phyloP scores from a whole-genome alignment of 2,797 vertebrate genomes.

The Cynodonichthys magdalenae region DNA sequence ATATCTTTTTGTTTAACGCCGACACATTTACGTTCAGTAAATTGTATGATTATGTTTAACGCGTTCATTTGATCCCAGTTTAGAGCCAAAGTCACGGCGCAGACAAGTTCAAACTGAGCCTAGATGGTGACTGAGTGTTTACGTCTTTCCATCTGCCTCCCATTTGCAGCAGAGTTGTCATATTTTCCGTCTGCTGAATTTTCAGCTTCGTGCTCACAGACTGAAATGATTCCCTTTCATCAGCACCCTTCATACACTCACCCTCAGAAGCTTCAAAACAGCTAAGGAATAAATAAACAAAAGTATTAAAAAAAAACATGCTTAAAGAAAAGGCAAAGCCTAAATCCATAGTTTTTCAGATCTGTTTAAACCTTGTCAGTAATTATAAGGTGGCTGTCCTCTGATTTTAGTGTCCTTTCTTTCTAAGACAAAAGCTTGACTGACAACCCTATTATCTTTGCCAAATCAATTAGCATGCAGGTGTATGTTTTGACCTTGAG shows the following conservation, averaged over 20 bases:
- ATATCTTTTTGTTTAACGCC: background rate
- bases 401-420: background rate
- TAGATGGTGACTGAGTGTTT: slow-evolving; percentile 8
- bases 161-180: slow-evolving; percentile 25
- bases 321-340: background rate
- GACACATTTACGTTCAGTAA: background rate
- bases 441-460: slow-evolving; percentile 12
- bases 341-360: background rate
- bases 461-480: slow-evolving; percentile 8
- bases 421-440: background rate
- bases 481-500: background rate
- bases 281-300: background rate
- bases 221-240: slow-evolving; percentile 3
- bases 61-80: background rate
- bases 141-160: slow-evolving; percentile 27
- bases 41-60: background rate
- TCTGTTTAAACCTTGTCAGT: background rate
- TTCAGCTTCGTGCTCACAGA: slow-evolving; percentile 10
- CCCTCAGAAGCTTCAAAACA: background rate
- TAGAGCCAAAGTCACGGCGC: background rate
- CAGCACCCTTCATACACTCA: background rate
- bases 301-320: background rate
- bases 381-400: background rate
- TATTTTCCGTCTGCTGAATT: slow-evolving; percentile 35
- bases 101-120: slow-evolving; percentile 20